Base-by-base conservation (phyloP, 2,888 invertebrate genomes). In the Ctena decussata region DNA sequence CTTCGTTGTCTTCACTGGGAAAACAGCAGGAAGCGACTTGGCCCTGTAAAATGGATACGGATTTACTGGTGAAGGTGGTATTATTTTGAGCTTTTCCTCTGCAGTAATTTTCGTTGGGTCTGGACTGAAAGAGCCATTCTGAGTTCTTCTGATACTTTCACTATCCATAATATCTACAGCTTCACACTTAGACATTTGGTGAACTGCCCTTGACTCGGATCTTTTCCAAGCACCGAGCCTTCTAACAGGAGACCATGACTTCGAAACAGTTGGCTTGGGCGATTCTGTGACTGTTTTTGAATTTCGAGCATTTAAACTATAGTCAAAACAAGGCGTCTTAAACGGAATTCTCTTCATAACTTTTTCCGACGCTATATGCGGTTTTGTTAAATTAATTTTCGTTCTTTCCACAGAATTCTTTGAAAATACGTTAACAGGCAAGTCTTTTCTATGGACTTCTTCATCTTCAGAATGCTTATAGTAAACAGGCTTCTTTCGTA, bases 391-490 rank as follows among this genome's bases (percentile, higher is more conserved):
- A 35, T 18, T 78, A 65, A 35, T 53, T 75, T 73, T 79, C 74
- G 24, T 32, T 21, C 65, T 21, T 49, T 15, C 65, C 1, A 15
- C 41, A 8, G 35, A 37, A 11, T 46, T 5, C 8, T 27, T 77
- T 30, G 74, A 44, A 71, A 69, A 75, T 57, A 81, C 65, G 12
- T 37, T 35, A 12, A 77, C 35, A 35, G 72, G 35, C 0, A 49
- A 32, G 18, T 80, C 77, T 49, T 39, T 72, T 15, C 70, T 69
- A 8, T 24, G 27, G 0, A 86, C 86, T 49, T 86, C 89, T 49
- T 85, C 84, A 27, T 90, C 86, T 27, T 78, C 84, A 12, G 91
- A 90, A 80, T 90, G 88, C 73, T 88, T 91, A 73, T 90, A 90
- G 70, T 89, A 91, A 6, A 91, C 80, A 1, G 91, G 91, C 49